These are phyloP conservation scores for Xestoiulus laeticollis DNA, from an alignment of 2,888 invertebrate species.

Conservation along the genomic window DNA sequence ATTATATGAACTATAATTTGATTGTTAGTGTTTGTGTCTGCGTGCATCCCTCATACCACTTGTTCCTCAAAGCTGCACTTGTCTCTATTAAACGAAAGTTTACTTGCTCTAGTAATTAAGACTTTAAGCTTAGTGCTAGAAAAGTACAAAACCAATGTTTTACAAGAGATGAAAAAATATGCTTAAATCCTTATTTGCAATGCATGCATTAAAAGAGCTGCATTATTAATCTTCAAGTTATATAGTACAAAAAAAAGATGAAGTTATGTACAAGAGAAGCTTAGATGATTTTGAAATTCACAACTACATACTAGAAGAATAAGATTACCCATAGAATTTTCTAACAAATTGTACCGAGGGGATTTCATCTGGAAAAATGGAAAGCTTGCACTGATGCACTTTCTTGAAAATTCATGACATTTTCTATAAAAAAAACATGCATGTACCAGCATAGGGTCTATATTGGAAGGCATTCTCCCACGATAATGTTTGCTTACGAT, in stretches of 20 bases:
- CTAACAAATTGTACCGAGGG: slow-evolving; percentile 3
- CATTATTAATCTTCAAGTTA: neutral
- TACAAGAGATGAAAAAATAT: neutral
- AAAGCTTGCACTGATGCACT: neutral
- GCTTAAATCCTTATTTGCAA: neutral
- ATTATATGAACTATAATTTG: neutral
- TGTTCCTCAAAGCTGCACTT: neutral
- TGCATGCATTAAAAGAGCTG: slow-evolving; percentile 12
- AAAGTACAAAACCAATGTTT: neutral
- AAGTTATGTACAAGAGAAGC: neutral
- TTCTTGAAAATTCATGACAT: neutral
- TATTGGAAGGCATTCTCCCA: neutral
- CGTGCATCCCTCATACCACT: neutral
- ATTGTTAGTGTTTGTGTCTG: neutral
- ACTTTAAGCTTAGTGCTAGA: neutral
- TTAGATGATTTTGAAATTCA: neutral
- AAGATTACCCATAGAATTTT: neutral
- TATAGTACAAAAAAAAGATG: neutral
- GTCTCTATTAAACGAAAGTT: neutral
- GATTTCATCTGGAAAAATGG: slow-evolving; percentile 14
- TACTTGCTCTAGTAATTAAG: neutral
- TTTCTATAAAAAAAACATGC: neutral
- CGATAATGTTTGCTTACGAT: neutral
- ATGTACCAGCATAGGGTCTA: neutral
- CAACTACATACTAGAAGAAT: neutral